A percentile compares a stretch with the other conserved stretches of the same genome.
These are phyloP conservation scores for Holacanthus passer DNA, from an alignment of 2,113 vertebrate genomes.

Conservation along the genomic window DNA sequence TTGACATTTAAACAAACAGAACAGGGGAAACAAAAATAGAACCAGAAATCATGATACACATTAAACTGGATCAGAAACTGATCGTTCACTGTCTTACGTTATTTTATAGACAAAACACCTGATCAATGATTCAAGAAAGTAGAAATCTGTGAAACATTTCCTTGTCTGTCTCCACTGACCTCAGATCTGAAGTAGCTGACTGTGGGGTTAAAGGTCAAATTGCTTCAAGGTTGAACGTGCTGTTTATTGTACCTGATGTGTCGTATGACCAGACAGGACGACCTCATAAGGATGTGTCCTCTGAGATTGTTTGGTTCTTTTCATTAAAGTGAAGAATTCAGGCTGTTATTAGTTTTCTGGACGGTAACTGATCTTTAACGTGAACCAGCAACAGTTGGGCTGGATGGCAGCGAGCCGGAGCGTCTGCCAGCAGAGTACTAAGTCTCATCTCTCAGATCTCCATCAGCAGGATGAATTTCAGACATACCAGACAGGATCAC, in stretches of 20 bases:
- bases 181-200: background rate
- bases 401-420: background rate
- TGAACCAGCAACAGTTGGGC: background rate
- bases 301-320: conserved; percentile 13
- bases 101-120: too few species aligned
- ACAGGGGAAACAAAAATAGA: too few species aligned
- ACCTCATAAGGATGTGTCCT: background rate
- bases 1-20: too few species aligned
- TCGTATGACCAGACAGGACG: conserved; percentile 15
- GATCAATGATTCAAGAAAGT: background rate
- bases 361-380: conserved; percentile 48
- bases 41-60: too few species aligned
- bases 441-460: conserved; percentile 50
- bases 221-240: background rate
- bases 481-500: conserved; percentile 74
- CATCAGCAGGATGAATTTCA: conserved; percentile 63
- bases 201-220: background rate
- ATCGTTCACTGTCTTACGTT: too few species aligned
- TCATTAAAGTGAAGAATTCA: conserved; percentile 47
- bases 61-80: too few species aligned
- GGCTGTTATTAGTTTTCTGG: conserved; percentile 32
- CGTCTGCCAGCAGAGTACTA: conserved; percentile 50
- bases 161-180: background rate
- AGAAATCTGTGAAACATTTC: background rate
- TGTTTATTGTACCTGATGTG: background rate